phyloP scores from a whole-genome alignment of 2,888 invertebrate genomes.

The Lottia gigantea region DNA sequence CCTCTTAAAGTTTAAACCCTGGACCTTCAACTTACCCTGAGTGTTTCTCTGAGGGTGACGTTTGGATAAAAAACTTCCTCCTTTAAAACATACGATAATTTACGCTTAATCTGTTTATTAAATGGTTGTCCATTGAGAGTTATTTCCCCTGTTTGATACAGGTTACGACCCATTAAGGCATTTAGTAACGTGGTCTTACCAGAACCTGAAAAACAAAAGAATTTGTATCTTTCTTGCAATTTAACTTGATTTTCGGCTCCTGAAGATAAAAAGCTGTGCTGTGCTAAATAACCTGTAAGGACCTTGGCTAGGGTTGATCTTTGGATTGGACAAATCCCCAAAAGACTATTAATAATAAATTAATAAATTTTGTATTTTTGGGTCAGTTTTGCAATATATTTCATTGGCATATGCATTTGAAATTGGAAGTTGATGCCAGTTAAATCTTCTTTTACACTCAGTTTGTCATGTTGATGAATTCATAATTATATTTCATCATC shows the following conservation, averaged over 20 bases:
- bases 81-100: slow-evolving; percentile 84
- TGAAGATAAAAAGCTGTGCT: too few species aligned
- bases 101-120: slow-evolving; percentile 78
- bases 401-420: too few species aligned
- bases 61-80: slow-evolving; percentile 85
- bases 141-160: slow-evolving; percentile 75
- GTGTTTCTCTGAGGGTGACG: slow-evolving; percentile 80
- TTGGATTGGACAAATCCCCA: too few species aligned
- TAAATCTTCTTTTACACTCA: too few species aligned
- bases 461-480: too few species aligned
- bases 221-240: neutral
- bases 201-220: slow-evolving; percentile 68
- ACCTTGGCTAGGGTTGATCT: too few species aligned
- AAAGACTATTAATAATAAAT: too few species aligned
- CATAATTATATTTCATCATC: too few species aligned
- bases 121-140: slow-evolving; percentile 76
- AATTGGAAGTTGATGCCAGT: too few species aligned
- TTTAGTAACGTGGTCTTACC: slow-evolving; percentile 84
- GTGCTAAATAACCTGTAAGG: too few species aligned
- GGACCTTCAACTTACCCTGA: slow-evolving; percentile 72
- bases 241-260: neutral
- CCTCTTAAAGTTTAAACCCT: neutral
- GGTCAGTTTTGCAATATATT: too few species aligned
- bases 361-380: too few species aligned
- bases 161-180: slow-evolving; percentile 78